A percentile compares a stretch with the other conserved stretches of the same genome.
Evolutionary conservation across 2,113 vertebrate genomes (phyloP).

Genomic region (Macquaria ambigua): DNA sequence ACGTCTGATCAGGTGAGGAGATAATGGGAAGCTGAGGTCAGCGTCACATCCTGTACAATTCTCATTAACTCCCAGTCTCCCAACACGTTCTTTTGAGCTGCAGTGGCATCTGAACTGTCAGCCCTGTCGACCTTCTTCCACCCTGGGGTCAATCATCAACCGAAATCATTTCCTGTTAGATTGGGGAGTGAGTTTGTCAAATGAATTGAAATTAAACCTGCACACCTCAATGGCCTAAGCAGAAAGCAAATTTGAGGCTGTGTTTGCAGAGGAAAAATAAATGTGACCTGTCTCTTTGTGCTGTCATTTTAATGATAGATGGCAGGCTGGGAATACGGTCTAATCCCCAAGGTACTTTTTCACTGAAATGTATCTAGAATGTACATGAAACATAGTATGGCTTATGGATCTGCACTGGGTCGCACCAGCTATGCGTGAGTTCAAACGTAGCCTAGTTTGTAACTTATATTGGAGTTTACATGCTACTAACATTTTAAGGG

Average conservation of each 20-base stretch:
- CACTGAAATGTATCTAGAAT: not conserved
- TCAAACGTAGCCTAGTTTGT: no score
- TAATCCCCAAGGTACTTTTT: not conserved
- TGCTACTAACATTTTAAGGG: no score
- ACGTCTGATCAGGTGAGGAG: not conserved
- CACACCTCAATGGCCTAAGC: not conserved
- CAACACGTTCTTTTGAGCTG: not conserved
- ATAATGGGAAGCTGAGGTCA: constrained; percentile 5
- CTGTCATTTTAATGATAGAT: constrained; percentile 8
- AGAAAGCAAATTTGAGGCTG: constrained; percentile 10
- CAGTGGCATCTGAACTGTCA: not conserved
- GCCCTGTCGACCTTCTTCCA: not conserved
- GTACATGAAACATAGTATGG: not conserved
- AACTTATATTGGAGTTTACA: no score
- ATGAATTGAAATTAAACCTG: constrained; percentile 22
- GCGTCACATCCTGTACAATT: not conserved
- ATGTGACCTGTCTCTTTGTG: constrained; percentile 6
- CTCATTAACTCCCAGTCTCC: constrained; percentile 9
- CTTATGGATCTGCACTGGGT: not conserved
- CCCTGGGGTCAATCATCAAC: not conserved
- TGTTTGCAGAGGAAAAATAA: constrained; percentile 28
- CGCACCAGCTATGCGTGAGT: no score
- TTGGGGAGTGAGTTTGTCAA: not conserved
- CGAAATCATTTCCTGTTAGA: constrained; percentile 27
- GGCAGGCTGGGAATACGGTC: not conserved